These are phyloP conservation scores for Talpa occidentalis DNA, from an alignment of 2,113 vertebrate species.

Conservation along the genomic window DNA sequence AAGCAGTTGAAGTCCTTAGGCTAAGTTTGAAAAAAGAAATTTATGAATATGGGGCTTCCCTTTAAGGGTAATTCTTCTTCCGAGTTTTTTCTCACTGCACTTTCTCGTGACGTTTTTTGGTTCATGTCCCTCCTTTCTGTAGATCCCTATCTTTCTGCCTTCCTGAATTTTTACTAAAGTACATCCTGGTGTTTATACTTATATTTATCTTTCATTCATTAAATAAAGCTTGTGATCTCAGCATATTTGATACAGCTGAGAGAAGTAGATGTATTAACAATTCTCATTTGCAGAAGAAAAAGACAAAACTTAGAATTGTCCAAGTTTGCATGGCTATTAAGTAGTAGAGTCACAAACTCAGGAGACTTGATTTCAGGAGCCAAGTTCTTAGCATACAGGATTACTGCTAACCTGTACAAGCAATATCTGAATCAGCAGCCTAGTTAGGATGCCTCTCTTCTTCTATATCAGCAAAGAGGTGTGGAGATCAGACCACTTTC, in stretches of 20 bases:
- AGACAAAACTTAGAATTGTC: not conserved
- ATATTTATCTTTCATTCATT: not conserved
- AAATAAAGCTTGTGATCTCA: not conserved
- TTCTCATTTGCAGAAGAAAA: not conserved
- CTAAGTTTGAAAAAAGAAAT: not conserved
- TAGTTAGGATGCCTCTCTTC: not conserved
- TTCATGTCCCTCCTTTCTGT: not conserved
- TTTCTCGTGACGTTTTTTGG: not conserved
- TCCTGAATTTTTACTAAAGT: not conserved
- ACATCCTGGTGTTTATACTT: not conserved
- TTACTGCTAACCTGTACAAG: not conserved
- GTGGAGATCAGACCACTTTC: not conserved
- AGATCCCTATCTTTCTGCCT: not conserved
- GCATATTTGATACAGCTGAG: not conserved
- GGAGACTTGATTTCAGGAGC: not conserved
- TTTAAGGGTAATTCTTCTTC: not conserved
- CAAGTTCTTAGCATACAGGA: not conserved
- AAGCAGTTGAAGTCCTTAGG: not conserved
- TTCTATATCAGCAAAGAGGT: not conserved
- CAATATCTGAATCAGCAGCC: not conserved
- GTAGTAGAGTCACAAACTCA: not conserved
- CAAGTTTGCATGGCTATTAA: not conserved
- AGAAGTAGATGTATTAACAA: not conserved
- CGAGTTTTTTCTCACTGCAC: not conserved
- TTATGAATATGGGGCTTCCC: not conserved